Evolutionary conservation across 2,113 vertebrate species (phyloP), one percentile per base, ranked within the genome.

Genomic region (Neolamprologus brichardi): DNA sequence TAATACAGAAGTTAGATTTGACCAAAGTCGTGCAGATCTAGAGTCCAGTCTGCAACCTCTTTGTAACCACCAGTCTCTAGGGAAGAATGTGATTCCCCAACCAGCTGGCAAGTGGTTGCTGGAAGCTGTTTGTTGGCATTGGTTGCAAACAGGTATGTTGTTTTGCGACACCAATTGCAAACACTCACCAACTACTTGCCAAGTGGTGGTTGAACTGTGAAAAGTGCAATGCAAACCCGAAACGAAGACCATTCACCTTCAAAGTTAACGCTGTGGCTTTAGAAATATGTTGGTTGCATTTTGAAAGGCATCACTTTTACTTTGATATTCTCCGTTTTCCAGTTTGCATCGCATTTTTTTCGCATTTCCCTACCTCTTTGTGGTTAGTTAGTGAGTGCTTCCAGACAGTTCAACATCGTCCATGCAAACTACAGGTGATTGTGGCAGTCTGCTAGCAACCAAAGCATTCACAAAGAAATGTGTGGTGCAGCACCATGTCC

Each of bases 331-430:
- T 70, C 12, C 0, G 18, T 64, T 72, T 44, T 72, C n/a, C n/a
- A 41, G 7, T 15, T 70, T 70, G 34, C 37, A 9, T 44, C 1
- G 2, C 37, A 25, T 41, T 41, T 41, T 7, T 70, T 41, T 25
- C 1, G 0, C 5, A 1, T 15, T 70, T 44, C 13, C 3, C 2
- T 23, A 41, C 37, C 37, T 70, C 37, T 25, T 20, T 20, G 62
- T 67, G 32, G 32, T 67, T 67, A 67, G 62, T 67, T 67, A 67
- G 32, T 4, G 3, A 67, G 60, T 67, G 62, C 3, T 39, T 39
- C 34, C 62, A 67, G 62, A 67, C n/a, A 39, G 34, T 67, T 67
- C 18, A 67, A 37, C 62, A 20, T 67, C 2, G 0, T 67, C 62
- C 62, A 23, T 67, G 62, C 62, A 67, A 67, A 67, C 62, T 67